phyloP scores from a whole-genome alignment of 1,140 invertebrate genomes.

The Ceratosolen solmsi region DNA sequence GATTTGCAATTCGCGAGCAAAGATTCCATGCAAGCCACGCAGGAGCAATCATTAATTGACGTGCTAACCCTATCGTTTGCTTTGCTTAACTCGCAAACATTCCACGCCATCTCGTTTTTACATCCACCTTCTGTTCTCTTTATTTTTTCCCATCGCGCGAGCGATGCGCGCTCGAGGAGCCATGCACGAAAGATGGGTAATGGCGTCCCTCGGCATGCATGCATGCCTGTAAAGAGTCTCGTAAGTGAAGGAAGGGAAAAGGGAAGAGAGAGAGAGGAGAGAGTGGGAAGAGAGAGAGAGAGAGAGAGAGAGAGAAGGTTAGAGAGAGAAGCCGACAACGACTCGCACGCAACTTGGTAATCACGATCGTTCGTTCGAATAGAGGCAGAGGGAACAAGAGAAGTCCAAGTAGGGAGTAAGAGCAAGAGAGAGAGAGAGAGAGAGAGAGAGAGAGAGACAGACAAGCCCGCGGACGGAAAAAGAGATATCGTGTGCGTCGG shows the following conservation, averaged over 20 bases:
- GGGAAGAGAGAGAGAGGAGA: not conserved
- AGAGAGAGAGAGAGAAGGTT: not conserved
- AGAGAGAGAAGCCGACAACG: not conserved
- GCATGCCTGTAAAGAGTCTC: not conserved
- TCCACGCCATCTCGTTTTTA: conserved; percentile 38
- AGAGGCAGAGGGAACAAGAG: not conserved
- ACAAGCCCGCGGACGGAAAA: conserved; percentile 52
- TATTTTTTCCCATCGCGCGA: not conserved
- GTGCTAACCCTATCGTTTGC: not conserved
- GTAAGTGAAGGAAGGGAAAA: not conserved
- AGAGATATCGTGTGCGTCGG: conserved; percentile 44
- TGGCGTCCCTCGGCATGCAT: conserved; percentile 20
- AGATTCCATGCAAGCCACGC: not conserved
- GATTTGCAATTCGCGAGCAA: conserved; percentile 6
- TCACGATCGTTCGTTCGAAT: conserved; percentile 45
- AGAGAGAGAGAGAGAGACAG: conserved; percentile 48
- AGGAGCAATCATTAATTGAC: conserved; percentile 28
- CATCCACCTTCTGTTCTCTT: conserved; percentile 49
- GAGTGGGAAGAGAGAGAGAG: not conserved
- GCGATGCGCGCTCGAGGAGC: not conserved
- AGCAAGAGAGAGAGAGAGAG: conserved; percentile 32
- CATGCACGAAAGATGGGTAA: conserved; percentile 30
- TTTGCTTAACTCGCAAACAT: conserved; percentile 24
- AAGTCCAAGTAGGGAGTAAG: not conserved
- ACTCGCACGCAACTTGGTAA: conserved; percentile 54